phyloP scores from a whole-genome alignment of 1,140 invertebrate species.

The Venustaconcha ellipsiformis region DNA sequence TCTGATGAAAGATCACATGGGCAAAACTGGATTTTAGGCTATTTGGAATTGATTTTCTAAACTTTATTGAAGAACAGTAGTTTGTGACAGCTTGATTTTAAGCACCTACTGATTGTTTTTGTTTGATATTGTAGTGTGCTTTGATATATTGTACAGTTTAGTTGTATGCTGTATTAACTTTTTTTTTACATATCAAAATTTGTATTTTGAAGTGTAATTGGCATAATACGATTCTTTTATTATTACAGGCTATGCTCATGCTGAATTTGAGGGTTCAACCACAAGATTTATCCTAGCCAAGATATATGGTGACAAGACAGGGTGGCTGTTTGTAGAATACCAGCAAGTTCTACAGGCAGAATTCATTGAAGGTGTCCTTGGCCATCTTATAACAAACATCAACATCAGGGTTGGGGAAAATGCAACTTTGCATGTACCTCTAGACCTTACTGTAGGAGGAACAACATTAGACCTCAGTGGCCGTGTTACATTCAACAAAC shows the following conservation, averaged over 20 bases:
- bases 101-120: too few species aligned
- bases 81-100: not conserved
- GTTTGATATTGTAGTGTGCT: too few species aligned
- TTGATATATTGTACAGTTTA: too few species aligned
- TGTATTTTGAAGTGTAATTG: not conserved
- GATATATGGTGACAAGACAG: conserved; percentile 48
- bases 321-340: conserved; percentile 39
- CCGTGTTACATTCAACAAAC: conserved; percentile 50
- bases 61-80: too few species aligned
- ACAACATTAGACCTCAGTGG: conserved; percentile 39
- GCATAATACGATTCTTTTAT: not conserved
- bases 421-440: conserved; percentile 47
- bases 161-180: too few species aligned
- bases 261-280: conserved; percentile 27
- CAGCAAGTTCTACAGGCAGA: conserved; percentile 47
- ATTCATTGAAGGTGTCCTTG: conserved; percentile 42
- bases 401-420: conserved; percentile 44
- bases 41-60: too few species aligned
- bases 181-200: not conserved
- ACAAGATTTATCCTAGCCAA: conserved; percentile 37
- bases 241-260: conserved; percentile 47
- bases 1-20: too few species aligned
- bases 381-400: conserved; percentile 37
- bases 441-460: conserved; percentile 47
- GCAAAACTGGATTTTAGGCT: too few species aligned